A percentile compares a stretch with the other conserved stretches of the same genome.
Conservation (phyloP, 2,797 vertebrate species). For the Melopsittacus undulatus region DNA sequence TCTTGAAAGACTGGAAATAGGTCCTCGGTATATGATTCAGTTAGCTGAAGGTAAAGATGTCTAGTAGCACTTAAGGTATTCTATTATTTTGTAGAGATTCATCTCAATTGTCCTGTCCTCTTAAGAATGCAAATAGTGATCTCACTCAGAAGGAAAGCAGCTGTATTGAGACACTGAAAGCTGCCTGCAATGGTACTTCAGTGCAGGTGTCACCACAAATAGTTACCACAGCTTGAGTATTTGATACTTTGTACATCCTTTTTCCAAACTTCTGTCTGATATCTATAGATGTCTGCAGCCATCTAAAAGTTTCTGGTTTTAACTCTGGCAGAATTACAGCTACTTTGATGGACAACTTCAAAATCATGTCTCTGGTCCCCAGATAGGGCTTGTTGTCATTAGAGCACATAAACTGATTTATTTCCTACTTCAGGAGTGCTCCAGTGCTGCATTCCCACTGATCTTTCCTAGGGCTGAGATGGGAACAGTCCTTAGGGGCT, state of each 20-base stretch:
- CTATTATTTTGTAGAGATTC: not conserved
- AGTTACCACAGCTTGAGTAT: not conserved
- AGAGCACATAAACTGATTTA: not conserved
- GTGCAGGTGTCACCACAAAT: too few relatives aligned
- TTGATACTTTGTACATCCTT: not conserved
- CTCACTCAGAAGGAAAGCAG: not conserved
- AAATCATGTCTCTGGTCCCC: rapidly evolving
- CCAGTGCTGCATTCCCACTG: not conserved
- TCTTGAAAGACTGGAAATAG: not conserved
- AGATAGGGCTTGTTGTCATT: not conserved
- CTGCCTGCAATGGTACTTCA: not conserved
- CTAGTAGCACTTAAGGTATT: not conserved
- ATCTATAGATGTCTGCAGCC: not conserved
- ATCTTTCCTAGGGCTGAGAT: not conserved
- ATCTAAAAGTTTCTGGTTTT: not conserved
- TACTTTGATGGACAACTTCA: not conserved
- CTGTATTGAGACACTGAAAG: not conserved
- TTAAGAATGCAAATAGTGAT: not conserved
- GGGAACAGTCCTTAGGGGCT: not conserved
- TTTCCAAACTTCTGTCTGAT: not conserved
- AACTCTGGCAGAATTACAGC: not conserved
- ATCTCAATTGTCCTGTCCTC: not conserved
- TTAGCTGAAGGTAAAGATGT: not conserved
- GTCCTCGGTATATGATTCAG: not conserved
- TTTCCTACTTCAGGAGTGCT: not conserved